These are phyloP conservation scores for Odontesthes bonariensis DNA, from an alignment of 2,113 vertebrate species.

Conservation along the genomic window DNA sequence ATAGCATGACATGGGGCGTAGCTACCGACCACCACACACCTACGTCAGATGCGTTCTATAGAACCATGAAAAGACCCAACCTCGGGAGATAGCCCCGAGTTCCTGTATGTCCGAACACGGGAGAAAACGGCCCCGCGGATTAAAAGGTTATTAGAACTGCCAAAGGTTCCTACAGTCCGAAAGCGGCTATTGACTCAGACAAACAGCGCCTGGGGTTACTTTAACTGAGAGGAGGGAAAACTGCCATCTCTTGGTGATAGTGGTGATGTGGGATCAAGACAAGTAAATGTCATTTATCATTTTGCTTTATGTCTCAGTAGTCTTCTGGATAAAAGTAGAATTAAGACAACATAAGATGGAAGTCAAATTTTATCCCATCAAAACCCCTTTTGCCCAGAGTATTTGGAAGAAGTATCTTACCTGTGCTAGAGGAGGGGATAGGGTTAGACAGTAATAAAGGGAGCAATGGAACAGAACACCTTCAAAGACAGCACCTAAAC, in stretches of 20 bases:
- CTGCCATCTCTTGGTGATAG: slow-evolving; percentile 10
- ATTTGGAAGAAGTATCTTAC: slow-evolving; percentile 39
- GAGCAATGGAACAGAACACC: slow-evolving; percentile 76
- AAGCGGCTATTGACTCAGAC: slow-evolving; percentile 50
- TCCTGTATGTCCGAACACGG: too few species aligned
- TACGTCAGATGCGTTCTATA: too few species aligned
- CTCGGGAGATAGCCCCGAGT: too few species aligned
- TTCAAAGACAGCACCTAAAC: slow-evolving; percentile 80
- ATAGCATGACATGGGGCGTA: too few species aligned
- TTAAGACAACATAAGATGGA: not conserved
- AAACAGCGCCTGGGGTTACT: slow-evolving; percentile 56
- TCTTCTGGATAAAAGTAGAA: not conserved
- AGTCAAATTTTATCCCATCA: not conserved
- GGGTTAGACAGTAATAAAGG: slow-evolving; percentile 58
- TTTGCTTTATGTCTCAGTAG: not conserved
- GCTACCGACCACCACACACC: too few species aligned
- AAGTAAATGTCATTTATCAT: not conserved
- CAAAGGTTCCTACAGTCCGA: too few species aligned
- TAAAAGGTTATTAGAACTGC: too few species aligned
- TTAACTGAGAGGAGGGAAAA: slow-evolving; percentile 34
- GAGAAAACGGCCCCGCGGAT: too few species aligned
- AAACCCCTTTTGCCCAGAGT: not conserved
- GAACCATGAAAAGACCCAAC: too few species aligned
- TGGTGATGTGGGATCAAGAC: slow-evolving; percentile 9
- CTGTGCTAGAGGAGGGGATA: slow-evolving; percentile 45